Base-by-base conservation (phyloP, 2,113 vertebrate species). In the Gallinago undulata region DNA sequence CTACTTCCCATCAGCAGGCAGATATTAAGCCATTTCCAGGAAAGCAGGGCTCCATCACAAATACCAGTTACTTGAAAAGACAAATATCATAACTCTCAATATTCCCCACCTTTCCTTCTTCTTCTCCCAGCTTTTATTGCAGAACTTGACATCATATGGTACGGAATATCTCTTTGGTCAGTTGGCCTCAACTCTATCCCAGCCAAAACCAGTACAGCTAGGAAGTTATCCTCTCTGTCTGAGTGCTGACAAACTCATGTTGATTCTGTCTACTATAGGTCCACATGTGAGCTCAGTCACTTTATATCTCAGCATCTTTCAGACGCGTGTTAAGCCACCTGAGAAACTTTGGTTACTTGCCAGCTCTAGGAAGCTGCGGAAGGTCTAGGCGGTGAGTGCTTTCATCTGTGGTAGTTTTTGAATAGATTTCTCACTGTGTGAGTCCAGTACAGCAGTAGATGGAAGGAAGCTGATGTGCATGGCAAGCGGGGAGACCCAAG, bases 21-120 rank as follows among this genome's bases (percentile, higher is more conserved):
- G 21, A 5, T 28, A 21, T 12, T 60, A 12, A 60, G n/a, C 19
- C 6, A 19, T 74, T n/a, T 53, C 66, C 43, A n/a, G 56, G 24
- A 50, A 83, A 82, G 3, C 7, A 53, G n/a, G 19, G 39, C 9
- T 91, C 31, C 50, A 47, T 35, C 55, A 31, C 1, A 1, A 6
- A 0, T 24, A 37, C 11, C 2, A 0, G 0, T 78, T 31, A 15
- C 24, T 62, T 60, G 31, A 39, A 66, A 70, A 41, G 62, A 41
- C 11, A 55, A 79, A 74, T 5, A 39, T 3, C 7, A 4, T 6
- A 10, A 77, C 28, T 75, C 73, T 27, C 28, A 89, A 43, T 9
- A 50, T 41, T 2, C 3, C 6, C 5, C 25, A 35, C 9, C 6
- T 43, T 79, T 35, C 23, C 39, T 70, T 7, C 37, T n/a, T 55